Percentiles rank a stretch among this genome's conserved stretches.
Conservation (phyloP, 2,888 invertebrate genomes). For the Trachelus tabidus region DNA sequence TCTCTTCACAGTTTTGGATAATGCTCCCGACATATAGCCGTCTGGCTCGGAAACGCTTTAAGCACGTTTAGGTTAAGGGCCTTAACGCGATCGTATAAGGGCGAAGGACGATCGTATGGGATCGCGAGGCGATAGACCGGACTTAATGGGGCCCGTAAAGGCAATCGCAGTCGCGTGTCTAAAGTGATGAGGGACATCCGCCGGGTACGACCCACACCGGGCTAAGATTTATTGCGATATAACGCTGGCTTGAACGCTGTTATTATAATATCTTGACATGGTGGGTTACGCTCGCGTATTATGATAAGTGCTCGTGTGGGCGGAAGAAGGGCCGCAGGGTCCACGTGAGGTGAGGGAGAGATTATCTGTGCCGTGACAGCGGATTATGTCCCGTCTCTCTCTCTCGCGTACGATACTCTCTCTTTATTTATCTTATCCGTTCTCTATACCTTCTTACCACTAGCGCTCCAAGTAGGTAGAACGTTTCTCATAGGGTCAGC, state of each 20-base stretch:
- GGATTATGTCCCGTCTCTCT: slow-evolving; percentile 33
- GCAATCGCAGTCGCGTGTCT: slow-evolving; percentile 37
- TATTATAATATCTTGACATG: slow-evolving; percentile 36
- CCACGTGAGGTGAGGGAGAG: slow-evolving; percentile 10
- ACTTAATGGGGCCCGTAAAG: slow-evolving; percentile 43
- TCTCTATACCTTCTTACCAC: not conserved
- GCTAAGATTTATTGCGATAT: slow-evolving; percentile 29
- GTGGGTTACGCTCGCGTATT: slow-evolving; percentile 25
- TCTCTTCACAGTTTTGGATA: too few relatives aligned
- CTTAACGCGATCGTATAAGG: too few relatives aligned
- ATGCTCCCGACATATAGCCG: too few relatives aligned
- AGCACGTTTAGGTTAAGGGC: too few relatives aligned
- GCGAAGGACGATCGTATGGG: not conserved
- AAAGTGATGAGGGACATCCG: slow-evolving; percentile 37
- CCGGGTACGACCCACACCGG: slow-evolving; percentile 19
- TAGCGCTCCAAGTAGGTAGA: not conserved
- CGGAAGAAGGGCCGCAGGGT: not conserved
- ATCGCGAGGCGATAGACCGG: slow-evolving; percentile 32
- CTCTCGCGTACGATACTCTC: slow-evolving; percentile 11
- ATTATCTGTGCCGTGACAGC: slow-evolving; percentile 35
- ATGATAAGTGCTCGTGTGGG: slow-evolving; percentile 30
- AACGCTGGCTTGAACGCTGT: slow-evolving; percentile 27
- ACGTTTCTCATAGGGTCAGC: not conserved
- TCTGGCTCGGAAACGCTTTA: too few relatives aligned
- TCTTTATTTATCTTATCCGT: not conserved